Conservation (phyloP, 2,113 vertebrate genomes). For the Alligator sinensis region DNA sequence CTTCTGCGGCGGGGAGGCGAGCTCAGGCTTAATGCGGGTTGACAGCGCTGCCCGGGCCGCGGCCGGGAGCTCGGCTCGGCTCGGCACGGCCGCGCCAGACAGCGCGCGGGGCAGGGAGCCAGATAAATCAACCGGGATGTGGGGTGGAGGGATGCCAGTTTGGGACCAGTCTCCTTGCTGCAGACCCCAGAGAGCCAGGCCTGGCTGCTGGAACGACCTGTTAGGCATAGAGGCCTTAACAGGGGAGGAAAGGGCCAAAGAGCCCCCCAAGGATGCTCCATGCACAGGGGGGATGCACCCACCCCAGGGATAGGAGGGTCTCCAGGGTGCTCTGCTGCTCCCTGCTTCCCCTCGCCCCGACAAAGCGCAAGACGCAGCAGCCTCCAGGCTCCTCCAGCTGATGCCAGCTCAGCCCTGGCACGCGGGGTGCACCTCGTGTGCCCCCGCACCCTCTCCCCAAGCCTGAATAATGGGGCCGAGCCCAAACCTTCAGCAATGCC, state of each 20-base stretch:
- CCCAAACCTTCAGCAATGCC: background rate
- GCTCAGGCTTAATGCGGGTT: background rate
- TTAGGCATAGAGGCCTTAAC: background rate
- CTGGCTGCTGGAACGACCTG: too few species aligned
- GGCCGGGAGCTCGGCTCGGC: rapidly evolving
- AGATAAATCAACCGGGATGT: too few species aligned
- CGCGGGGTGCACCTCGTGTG: background rate
- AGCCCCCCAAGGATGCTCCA: background rate
- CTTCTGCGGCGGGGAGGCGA: constrained; percentile 4
- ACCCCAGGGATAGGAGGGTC: background rate
- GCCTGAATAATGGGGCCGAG: too few species aligned
- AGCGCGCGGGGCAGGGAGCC: background rate
- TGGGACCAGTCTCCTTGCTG: background rate
- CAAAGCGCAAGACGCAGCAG: background rate
- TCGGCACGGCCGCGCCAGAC: rapidly evolving
- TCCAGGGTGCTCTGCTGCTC: background rate
- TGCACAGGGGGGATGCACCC: background rate
- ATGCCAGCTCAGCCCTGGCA: background rate
- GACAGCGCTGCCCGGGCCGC: background rate
- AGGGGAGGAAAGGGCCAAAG: background rate
- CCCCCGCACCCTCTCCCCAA: background rate
- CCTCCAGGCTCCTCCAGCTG: too few species aligned
- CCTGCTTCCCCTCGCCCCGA: too few species aligned
- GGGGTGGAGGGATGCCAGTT: background rate
- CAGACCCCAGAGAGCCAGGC: background rate